Percentiles rank a stretch among this genome's conserved stretches.
These are phyloP conservation scores for Bucco capensis DNA, from an alignment of 2,113 vertebrate genomes.

Conservation along the genomic window DNA sequence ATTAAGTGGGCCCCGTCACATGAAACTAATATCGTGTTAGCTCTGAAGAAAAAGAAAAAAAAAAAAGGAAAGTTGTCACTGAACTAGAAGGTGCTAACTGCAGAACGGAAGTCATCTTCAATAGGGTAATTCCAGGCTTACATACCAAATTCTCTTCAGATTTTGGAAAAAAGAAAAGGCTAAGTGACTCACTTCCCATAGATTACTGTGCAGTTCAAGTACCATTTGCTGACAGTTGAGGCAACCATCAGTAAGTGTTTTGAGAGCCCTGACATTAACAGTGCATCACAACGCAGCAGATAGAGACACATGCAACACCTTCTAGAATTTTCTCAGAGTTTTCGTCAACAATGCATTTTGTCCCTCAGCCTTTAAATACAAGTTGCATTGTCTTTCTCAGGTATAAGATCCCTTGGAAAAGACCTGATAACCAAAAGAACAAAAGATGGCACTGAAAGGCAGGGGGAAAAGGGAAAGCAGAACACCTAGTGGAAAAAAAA, in stretches of 20 bases:
- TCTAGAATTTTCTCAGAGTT: not conserved
- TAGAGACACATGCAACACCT: not conserved
- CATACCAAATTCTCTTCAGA: not conserved
- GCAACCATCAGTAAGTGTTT: not conserved
- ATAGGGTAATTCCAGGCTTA: not conserved
- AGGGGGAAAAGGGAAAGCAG: not conserved
- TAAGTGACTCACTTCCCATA: not conserved
- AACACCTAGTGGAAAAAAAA: not conserved
- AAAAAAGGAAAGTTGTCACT: constrained; percentile 27
- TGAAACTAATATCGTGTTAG: constrained; percentile 45
- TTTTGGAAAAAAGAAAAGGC: not conserved
- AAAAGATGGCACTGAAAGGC: not conserved
- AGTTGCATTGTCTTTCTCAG: not conserved
- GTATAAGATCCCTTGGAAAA: not conserved
- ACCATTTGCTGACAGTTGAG: not conserved
- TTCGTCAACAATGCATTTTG: not conserved
- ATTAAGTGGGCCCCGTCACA: constrained; percentile 57
- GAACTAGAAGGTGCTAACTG: constrained; percentile 56
- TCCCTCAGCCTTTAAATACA: not conserved
- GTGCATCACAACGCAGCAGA: not conserved
- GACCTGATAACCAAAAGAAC: not conserved
- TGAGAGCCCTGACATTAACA: not conserved
- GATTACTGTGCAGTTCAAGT: not conserved
- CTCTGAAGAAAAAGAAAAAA: not conserved
- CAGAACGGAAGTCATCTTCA: constrained; percentile 36